phyloP scores from a whole-genome alignment of 1,140 invertebrate species.

The Antheraea pernyi region DNA sequence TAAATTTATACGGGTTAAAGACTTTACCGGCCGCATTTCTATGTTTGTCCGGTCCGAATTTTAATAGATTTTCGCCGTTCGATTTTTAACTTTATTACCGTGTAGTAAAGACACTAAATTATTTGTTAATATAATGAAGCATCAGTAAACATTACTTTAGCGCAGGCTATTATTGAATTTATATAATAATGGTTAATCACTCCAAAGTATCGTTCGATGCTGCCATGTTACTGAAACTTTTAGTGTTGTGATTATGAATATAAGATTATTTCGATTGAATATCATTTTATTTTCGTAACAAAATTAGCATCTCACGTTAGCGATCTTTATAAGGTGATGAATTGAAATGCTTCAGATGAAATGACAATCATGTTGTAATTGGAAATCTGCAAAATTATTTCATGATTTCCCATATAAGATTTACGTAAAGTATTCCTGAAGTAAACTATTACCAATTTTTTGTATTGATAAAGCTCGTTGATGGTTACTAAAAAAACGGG shows the following conservation, averaged over 20 bases:
- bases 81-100: slow-evolving; percentile 33
- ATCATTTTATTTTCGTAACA: not conserved
- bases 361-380: too few relatives aligned
- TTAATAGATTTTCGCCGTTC: slow-evolving; percentile 16
- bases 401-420: too few relatives aligned
- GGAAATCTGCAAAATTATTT: too few relatives aligned
- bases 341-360: too few relatives aligned
- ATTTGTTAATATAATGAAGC: slow-evolving; percentile 13
- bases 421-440: too few relatives aligned
- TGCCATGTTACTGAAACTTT: slow-evolving; percentile 55
- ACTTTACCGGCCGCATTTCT: slow-evolving; percentile 15
- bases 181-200: slow-evolving; percentile 78
- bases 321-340: too few relatives aligned
- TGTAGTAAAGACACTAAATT: slow-evolving; percentile 29
- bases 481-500: too few relatives aligned
- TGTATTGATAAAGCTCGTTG: too few relatives aligned
- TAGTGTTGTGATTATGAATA: slow-evolving; percentile 25
- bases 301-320: too few relatives aligned
- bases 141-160: slow-evolving; percentile 68
- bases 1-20: slow-evolving; percentile 12
- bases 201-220: slow-evolving; percentile 67
- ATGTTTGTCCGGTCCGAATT: slow-evolving; percentile 32
- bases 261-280: slow-evolving; percentile 29
- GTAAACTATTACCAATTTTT: too few relatives aligned
- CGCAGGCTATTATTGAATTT: slow-evolving; percentile 76